Evolutionary conservation across 2,888 invertebrate genomes (phyloP).

Genomic region (Heliconius erato): DNA sequence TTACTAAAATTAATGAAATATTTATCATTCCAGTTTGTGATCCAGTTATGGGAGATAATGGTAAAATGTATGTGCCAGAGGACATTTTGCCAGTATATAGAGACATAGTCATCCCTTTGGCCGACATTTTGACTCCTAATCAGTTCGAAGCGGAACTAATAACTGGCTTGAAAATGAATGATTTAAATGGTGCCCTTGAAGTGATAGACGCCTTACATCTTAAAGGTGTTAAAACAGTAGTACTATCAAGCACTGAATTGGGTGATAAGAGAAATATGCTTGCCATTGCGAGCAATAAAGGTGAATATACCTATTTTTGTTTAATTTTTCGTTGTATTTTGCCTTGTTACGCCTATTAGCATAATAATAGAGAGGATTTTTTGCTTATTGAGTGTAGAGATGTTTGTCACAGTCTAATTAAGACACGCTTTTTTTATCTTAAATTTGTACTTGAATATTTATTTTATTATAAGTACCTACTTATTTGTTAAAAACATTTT

Average conservation of each 20-base stretch:
- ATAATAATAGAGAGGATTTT: not conserved
- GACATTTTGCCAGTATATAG: conserved; percentile 95
- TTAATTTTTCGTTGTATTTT: not conserved
- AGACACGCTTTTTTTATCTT: not conserved
- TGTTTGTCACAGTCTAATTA: not conserved
- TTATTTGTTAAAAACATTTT: not conserved
- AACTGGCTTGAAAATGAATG: conserved; percentile 90
- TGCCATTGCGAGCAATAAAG: conserved; percentile 90
- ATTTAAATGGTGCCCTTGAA: conserved; percentile 89
- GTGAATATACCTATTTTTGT: conserved; percentile 61
- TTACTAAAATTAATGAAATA: not conserved
- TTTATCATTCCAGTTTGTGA: conserved; percentile 92
- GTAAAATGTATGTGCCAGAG: conserved; percentile 96
- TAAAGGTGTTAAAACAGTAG: conserved; percentile 93
- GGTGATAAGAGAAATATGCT: conserved; percentile 87
- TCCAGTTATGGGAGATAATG: conserved; percentile 99
- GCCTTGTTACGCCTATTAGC: not conserved
- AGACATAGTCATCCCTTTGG: conserved; percentile 93
- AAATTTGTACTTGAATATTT: not conserved
- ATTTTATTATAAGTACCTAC: not conserved
- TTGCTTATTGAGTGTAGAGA: not conserved
- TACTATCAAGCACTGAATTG: conserved; percentile 94
- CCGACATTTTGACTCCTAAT: conserved; percentile 98
- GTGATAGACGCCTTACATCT: conserved; percentile 92
- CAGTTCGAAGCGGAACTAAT: conserved; percentile 97